Conservation (phyloP, 2,888 invertebrate species). For the Eumerus sabulonum region DNA sequence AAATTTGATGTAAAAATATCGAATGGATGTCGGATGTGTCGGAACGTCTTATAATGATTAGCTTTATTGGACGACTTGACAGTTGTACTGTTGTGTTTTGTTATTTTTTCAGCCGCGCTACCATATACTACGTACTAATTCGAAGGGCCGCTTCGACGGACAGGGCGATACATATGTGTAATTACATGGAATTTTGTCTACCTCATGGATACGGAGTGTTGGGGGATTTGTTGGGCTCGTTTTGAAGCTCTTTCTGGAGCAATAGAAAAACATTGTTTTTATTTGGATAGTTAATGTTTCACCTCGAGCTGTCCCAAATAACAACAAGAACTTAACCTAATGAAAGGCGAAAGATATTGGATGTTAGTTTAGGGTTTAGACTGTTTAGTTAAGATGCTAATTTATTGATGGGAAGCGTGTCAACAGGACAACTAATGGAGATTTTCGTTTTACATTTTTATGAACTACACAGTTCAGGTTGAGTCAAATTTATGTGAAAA, state of each 20-base stretch:
- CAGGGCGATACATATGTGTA: constrained; percentile 10
- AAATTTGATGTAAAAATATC: constrained; percentile 43
- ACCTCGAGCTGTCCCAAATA: constrained; percentile 19
- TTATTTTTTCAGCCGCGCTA: constrained; percentile 52
- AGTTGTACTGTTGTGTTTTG: constrained; percentile 23
- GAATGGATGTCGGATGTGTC: constrained; percentile 38
- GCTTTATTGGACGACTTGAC: constrained; percentile 61
- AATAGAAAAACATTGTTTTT: constrained; percentile 44
- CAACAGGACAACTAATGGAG: constrained; percentile 14
- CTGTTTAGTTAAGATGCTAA: constrained; percentile 49
- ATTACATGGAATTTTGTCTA: constrained; percentile 30
- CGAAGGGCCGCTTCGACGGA: too few relatives aligned
- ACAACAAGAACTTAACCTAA: constrained; percentile 27
- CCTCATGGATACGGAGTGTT: constrained; percentile 1
- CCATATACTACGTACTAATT: constrained; percentile 17
- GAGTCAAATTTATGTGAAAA: background rate
- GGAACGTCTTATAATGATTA: constrained; percentile 62
- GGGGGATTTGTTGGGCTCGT: constrained; percentile 13
- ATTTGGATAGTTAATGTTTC: constrained; percentile 41
- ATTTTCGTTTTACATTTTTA: background rate
- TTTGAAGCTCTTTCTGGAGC: too few relatives aligned
- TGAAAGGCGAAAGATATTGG: background rate
- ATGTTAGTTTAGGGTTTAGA: constrained; percentile 43
- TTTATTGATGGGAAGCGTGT: constrained; percentile 53
- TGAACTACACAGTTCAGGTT: constrained; percentile 34